A percentile compares a stretch with the other conserved stretches of the same genome.
Conservation (phyloP, 2,888 invertebrate species). For the Aspidiotus destructor region DNA sequence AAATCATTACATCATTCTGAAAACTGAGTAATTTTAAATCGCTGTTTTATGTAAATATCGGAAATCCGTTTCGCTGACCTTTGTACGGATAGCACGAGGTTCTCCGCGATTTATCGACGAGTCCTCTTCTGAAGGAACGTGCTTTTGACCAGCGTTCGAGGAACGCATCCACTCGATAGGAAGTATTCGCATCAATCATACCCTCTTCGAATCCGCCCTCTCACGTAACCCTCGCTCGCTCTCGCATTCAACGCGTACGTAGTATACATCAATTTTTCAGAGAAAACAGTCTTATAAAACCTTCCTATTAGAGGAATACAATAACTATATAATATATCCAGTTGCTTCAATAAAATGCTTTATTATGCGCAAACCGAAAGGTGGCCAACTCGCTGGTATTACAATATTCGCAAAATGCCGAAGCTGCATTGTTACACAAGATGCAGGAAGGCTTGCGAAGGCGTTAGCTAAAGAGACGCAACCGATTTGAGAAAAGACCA, state of each 20-base stretch:
- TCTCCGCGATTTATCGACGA: neutral
- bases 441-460: constrained; percentile 32
- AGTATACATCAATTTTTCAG: neutral
- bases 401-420: constrained; percentile 8
- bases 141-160: neutral
- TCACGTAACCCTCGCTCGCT: neutral
- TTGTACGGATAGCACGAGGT: neutral
- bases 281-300: constrained; percentile 14
- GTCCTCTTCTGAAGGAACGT: neutral
- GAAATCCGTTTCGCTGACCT: neutral
- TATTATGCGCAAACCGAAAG: constrained; percentile 24
- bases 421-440: constrained; percentile 21
- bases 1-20: neutral
- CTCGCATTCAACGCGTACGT: neutral
- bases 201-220: neutral
- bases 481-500: constrained; percentile 21
- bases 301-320: neutral
- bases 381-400: constrained; percentile 27
- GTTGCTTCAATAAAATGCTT: constrained; percentile 15
- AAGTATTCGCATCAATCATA: constrained; percentile 9
- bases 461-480: constrained; percentile 30
- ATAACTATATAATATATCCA: neutral
- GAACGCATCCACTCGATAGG: neutral
- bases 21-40: neutral
- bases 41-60: neutral